Conservation (phyloP, 2,888 invertebrate species). For the Leucoma salicis region DNA sequence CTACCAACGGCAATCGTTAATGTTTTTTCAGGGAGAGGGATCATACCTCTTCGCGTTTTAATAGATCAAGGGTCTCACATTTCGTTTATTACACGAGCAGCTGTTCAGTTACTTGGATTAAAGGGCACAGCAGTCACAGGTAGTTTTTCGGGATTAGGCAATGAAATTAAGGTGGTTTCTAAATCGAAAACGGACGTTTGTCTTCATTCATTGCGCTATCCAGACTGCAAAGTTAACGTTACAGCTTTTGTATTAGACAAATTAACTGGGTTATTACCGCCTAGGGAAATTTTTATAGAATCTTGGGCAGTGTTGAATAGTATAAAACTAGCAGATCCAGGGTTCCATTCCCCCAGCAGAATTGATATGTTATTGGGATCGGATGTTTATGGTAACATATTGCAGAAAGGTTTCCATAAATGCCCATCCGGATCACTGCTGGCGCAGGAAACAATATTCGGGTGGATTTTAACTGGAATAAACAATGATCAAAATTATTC, state of each 20-base stretch:
- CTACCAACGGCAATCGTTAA: no score
- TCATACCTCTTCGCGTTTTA: no score
- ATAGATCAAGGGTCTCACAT: constrained; percentile 8
- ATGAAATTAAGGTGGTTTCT: not conserved
- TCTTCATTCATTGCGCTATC: not conserved
- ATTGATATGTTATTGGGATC: constrained; percentile 4
- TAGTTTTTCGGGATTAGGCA: constrained; percentile 3
- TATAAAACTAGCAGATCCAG: constrained; percentile 1
- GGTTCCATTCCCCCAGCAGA: not conserved
- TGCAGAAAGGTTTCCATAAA: constrained; percentile 13
- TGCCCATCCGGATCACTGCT: constrained; percentile 22
- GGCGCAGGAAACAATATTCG: constrained; percentile 28
- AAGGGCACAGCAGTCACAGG: not conserved
- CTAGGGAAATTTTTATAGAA: not conserved
- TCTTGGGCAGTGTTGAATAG: not conserved
- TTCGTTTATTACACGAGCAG: constrained; percentile 12
- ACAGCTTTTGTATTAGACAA: not conserved
- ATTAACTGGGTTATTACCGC: not conserved
- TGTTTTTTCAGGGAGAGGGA: no score
- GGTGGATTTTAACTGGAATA: constrained; percentile 27
- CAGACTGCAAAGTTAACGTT: not conserved
- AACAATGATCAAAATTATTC: not conserved
- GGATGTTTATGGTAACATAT: not conserved
- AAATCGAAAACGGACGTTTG: not conserved
- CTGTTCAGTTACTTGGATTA: constrained; percentile 4